A percentile compares a stretch with the other conserved stretches of the same genome.
Evolutionary conservation across 1,140 invertebrate genomes (phyloP).

Genomic region (Pseudomyrmex flavicornis): DNA sequence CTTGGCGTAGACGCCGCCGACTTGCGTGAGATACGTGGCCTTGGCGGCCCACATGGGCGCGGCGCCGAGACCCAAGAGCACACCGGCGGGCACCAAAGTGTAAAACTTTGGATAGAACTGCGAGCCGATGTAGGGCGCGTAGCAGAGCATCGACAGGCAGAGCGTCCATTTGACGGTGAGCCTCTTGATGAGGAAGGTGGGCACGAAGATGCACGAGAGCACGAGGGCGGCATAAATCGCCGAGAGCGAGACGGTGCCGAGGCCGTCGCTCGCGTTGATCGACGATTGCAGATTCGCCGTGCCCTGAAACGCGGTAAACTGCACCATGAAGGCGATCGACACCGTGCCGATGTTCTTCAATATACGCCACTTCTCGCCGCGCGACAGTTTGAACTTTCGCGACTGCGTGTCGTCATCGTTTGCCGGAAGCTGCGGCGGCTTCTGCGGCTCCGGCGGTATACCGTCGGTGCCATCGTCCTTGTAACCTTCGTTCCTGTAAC

Average conservation of each 20-base stretch:
- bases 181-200: constrained; percentile 94
- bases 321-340: constrained; percentile 95
- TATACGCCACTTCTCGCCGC: constrained; percentile 94
- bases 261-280: constrained; percentile 92
- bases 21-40: constrained; percentile 97
- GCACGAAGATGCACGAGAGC: constrained; percentile 96
- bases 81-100: constrained; percentile 96
- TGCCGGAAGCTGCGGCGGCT: constrained; percentile 87
- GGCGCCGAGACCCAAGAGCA: constrained; percentile 95
- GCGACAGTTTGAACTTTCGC: constrained; percentile 91
- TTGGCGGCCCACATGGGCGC: constrained; percentile 99
- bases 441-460: constrained; percentile 83
- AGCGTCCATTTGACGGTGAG: constrained; percentile 98
- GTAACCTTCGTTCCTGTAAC: constrained; percentile 89
- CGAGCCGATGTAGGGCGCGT: constrained; percentile 96
- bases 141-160: constrained; percentile 95
- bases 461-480: constrained; percentile 87
- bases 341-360: constrained; percentile 94
- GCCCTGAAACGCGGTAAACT: constrained; percentile 96
- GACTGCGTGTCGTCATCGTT: constrained; percentile 88
- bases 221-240: constrained; percentile 95
- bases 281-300: constrained; percentile 96
- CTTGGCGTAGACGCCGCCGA: constrained; percentile 95
- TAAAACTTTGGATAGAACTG: constrained; percentile 96
- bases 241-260: constrained; percentile 93